phyloP scores from a whole-genome alignment of 2,797 vertebrate species.

The Selene dorsalis region DNA sequence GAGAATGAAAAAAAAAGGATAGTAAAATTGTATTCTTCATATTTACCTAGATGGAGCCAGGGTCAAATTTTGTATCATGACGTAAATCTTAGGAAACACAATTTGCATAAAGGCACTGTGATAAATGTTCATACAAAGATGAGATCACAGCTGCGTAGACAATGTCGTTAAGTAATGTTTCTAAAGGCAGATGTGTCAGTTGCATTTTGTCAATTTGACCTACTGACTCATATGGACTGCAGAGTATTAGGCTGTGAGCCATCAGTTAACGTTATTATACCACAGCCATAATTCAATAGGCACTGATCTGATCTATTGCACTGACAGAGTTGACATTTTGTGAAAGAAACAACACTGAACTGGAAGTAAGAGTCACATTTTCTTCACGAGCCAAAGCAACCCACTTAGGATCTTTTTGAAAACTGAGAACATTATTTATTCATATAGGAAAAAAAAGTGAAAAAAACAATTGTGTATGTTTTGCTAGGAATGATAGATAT shows the following conservation, averaged over 20 bases:
- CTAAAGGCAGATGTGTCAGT: conserved; percentile 54
- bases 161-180: conserved; percentile 37
- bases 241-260: conserved; percentile 45
- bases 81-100: conserved; percentile 23
- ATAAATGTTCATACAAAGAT: conserved; percentile 40
- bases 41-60: conserved; percentile 26
- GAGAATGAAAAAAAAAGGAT: not conserved
- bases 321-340: conserved; percentile 53
- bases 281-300: conserved; percentile 55
- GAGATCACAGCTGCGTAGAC: conserved; percentile 23
- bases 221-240: conserved; percentile 59
- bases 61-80: conserved; percentile 39
- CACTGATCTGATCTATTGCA: conserved; percentile 44
- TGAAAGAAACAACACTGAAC: conserved; percentile 42
- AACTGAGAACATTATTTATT: not conserved
- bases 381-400: not conserved
- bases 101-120: conserved; percentile 24
- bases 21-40: conserved; percentile 8
- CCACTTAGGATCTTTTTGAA: not conserved
- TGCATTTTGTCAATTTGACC: conserved; percentile 59
- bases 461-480: not conserved
- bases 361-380: conserved; percentile 31
- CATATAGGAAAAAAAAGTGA: not conserved
- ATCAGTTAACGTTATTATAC: conserved; percentile 59
- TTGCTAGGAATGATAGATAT: not conserved